Base-by-base conservation (phyloP, 1,140 invertebrate species). In the Pseudomyrmex concolor region DNA sequence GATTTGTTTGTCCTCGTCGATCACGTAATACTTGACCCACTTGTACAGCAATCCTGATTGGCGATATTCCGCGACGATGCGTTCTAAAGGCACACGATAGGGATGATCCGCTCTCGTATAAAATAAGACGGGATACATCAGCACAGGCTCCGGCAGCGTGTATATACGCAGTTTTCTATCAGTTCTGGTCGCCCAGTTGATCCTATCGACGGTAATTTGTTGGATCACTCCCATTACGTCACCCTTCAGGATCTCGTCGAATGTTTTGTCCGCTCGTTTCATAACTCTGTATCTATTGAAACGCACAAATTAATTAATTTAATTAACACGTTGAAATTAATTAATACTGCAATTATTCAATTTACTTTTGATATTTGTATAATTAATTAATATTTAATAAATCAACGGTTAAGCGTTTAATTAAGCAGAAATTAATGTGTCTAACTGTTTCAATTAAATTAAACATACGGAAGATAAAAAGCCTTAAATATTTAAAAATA, bases 131-230 rank as follows among this genome's bases (percentile, higher is more conserved):
- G 83, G 76, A 10, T 77, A 81, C 22, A 15, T 66, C 10, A 72
- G 25, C 34, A 34, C 34, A 34, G 19, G 59, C 3, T 45, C 19
- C 12, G 48, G 15, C n/a, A 84, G 9, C 1, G 51, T 45, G 13
- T 80, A 84, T 43, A 84, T 51, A 0, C 67, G 67, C 10, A 84
- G 22, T 3, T 50, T 66, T 51, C 34, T n/a, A 13, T 84, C 57
- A 19, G 12, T 57, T 19, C 68, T 63, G 50, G 80, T 34, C 34
- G 34, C 34, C 34, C 34, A 34, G 34, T 50, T 84, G 5, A 81
- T 51, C 0, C 62, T 63, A 12, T 72, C 19, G 8, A 84, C 83
- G 5, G 83, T 81, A 55, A 84, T 57, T 0, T 60, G 51, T n/a
- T 84, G 67, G 12, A 84, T 2, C 60, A 34, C 34, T 0, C 15